phyloP scores from a whole-genome alignment of 2,797 vertebrate species.

The Ctenopoma kingsleyae region DNA sequence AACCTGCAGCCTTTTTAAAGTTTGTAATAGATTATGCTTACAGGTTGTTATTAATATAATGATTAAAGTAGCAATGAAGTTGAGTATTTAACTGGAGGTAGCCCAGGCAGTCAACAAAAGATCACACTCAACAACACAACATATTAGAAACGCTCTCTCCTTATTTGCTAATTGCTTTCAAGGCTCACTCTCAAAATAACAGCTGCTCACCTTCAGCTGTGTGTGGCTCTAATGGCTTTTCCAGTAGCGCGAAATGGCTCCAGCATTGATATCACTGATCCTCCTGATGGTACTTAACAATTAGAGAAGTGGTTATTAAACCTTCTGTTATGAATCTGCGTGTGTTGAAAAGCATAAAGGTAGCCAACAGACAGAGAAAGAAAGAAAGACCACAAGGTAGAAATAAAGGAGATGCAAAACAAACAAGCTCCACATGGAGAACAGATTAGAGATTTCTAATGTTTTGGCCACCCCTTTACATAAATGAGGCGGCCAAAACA shows the following conservation, averaged over 20 bases:
- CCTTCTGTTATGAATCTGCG: slow-evolving; percentile 5
- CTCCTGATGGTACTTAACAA: slow-evolving; percentile 17
- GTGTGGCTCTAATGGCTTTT: slow-evolving; percentile 41
- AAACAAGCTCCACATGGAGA: not conserved
- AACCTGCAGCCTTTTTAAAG: no score
- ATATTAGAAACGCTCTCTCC: slow-evolving; percentile 1
- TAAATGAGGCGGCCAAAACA: no score
- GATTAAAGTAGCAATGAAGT: slow-evolving; percentile 11
- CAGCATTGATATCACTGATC: slow-evolving; percentile 31
- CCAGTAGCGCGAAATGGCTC: slow-evolving; percentile 38
- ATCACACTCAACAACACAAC: not conserved
- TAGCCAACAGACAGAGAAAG: not conserved
- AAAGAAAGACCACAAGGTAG: not conserved
- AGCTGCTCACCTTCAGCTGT: slow-evolving; percentile 24
- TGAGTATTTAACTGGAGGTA: slow-evolving; percentile 3
- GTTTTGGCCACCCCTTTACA: no score
- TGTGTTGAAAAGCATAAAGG: not conserved
- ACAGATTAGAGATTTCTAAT: not conserved
- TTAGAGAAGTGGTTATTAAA: slow-evolving; percentile 19
- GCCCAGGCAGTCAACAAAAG: not conserved
- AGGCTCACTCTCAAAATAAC: slow-evolving; percentile 10
- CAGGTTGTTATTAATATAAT: slow-evolving; percentile 10
- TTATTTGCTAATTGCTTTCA: slow-evolving; percentile 32
- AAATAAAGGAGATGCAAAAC: not conserved
- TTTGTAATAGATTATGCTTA: not conserved